Conservation (phyloP, 1,140 invertebrate genomes). For the Drosophila tani region DNA sequence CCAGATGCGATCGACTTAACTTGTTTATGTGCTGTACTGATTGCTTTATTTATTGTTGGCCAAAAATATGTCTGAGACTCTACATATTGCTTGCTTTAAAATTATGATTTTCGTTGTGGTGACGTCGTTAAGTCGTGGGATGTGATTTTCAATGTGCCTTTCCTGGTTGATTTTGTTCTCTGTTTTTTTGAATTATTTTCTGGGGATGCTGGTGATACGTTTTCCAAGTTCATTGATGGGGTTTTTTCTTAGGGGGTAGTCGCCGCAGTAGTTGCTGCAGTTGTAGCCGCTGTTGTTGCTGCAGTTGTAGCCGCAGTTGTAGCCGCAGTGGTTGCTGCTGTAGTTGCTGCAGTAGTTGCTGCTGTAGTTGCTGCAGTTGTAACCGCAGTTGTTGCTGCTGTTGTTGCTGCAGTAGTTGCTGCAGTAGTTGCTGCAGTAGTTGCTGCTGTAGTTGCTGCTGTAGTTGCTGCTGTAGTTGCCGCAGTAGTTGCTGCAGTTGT, state of each 20-base stretch:
- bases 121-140: neutral
- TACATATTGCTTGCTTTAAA: conserved; percentile 29
- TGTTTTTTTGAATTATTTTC: neutral
- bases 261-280: neutral
- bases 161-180: neutral
- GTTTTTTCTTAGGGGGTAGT: no score
- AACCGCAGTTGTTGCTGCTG: neutral
- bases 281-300: neutral
- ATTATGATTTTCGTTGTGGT: conserved; percentile 18
- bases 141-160: neutral
- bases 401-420: neutral
- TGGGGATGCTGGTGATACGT: neutral
- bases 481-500: neutral
- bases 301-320: neutral
- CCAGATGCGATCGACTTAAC: conserved; percentile 37
- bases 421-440: neutral
- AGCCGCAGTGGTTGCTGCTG: neutral
- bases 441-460: neutral
- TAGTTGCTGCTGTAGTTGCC: neutral
- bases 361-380: neutral
- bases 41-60: conserved; percentile 45
- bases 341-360: neutral
- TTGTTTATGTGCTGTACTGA: conserved; percentile 51
- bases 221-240: neutral
- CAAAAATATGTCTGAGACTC: conserved; percentile 30